A percentile compares a stretch with the other conserved stretches of the same genome.
These are phyloP conservation scores for Microcebus jonahi DNA, from an alignment of 2,113 vertebrate genomes.

Conservation along the genomic window DNA sequence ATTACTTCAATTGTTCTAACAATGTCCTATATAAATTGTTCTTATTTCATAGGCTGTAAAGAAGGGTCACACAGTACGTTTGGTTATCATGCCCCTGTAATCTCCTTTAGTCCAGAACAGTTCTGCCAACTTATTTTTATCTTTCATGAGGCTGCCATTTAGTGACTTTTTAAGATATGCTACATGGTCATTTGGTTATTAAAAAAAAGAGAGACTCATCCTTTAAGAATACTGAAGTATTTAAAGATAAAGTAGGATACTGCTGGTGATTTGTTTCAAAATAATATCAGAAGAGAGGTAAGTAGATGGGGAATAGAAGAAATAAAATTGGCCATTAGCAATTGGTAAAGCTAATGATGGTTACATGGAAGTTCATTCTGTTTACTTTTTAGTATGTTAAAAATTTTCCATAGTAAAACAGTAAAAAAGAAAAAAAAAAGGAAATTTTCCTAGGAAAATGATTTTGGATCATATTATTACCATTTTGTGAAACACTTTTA, in stretches of 20 bases:
- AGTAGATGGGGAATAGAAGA: not conserved
- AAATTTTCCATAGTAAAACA: not conserved
- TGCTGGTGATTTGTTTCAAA: not conserved
- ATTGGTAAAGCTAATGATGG: not conserved
- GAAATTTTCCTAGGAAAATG: not conserved
- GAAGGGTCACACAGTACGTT: not conserved
- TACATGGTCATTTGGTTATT: not conserved
- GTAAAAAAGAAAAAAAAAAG: not conserved
- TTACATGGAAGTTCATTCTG: not conserved
- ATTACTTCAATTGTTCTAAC: not conserved
- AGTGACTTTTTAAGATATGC: not conserved
- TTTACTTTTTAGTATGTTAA: not conserved
- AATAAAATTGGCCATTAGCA: not conserved
- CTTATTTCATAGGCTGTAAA: not conserved
- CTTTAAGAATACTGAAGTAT: constrained; percentile 17
- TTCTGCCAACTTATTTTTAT: constrained; percentile 27
- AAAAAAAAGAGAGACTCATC: not conserved
- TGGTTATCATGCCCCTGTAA: not conserved
- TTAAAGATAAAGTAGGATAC: constrained; percentile 32
- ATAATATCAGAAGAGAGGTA: not conserved
- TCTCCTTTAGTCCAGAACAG: not conserved
- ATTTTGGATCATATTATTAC: not conserved
- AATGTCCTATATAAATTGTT: not conserved
- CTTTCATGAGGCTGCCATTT: not conserved
- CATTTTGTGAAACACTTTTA: not conserved